phyloP scores from a whole-genome alignment of 2,113 vertebrate genomes.

The Rostratula benghalensis region DNA sequence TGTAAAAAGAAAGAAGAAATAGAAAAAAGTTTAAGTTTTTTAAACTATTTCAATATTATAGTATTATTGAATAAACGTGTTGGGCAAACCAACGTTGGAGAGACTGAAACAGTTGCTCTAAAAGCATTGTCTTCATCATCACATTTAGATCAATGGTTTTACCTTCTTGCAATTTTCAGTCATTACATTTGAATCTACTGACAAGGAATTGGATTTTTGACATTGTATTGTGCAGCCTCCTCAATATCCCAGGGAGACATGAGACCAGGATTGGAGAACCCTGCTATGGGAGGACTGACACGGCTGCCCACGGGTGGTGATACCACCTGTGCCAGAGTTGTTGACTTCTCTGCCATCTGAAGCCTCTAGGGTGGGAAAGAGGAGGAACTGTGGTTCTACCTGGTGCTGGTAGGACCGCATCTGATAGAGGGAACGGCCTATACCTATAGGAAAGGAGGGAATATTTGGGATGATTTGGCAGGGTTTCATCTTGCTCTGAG shows the following conservation, averaged over 20 bases:
- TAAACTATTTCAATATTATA: not conserved
- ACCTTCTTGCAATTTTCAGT: not conserved
- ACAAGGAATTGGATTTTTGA: not conserved
- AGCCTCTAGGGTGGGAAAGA: not conserved
- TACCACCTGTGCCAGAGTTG: not conserved
- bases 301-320: not conserved
- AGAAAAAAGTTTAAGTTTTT: not conserved
- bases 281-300: not conserved
- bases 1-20: not conserved
- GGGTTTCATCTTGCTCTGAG: not conserved
- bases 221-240: not conserved
- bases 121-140: not conserved
- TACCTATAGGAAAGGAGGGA: not conserved
- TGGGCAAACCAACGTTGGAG: not conserved
- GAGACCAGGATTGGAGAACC: not conserved
- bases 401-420: not conserved
- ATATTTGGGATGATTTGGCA: not conserved
- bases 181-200: not conserved
- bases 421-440: not conserved
- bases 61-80: not conserved
- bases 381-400: not conserved
- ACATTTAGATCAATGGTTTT: not conserved
- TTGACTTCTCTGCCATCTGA: not conserved
- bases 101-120: not conserved
- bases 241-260: not conserved